These are phyloP conservation scores for Tauraco hartlaubi DNA, from an alignment of 2,797 vertebrate species.

Conservation along the genomic window DNA sequence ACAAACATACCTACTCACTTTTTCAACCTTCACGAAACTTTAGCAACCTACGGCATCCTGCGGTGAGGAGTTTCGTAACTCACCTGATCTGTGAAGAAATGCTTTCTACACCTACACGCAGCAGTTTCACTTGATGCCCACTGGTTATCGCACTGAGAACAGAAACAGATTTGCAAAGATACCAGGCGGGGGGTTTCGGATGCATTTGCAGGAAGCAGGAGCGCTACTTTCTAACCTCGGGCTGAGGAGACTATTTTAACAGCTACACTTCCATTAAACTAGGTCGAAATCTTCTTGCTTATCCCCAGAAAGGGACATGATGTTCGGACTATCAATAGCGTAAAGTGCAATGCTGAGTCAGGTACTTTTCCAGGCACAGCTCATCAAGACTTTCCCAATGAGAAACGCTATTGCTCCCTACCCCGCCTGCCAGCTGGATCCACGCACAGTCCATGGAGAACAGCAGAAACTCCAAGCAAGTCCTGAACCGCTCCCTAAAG, in stretches of 20 bases:
- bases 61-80: neutral
- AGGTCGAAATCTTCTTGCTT: constrained; percentile 47
- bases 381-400: neutral
- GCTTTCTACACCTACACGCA: neutral
- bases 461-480: neutral
- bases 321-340: neutral
- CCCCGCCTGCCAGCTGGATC: neutral
- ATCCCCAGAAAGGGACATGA: constrained; percentile 32
- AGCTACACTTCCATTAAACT: neutral
- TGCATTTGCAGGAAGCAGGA: neutral
- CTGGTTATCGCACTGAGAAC: neutral
- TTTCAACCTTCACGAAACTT: neutral
- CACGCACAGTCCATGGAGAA: neutral
- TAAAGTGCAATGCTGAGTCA: neutral
- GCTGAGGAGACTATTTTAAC: neutral
- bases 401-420: neutral
- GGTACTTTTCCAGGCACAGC: neutral
- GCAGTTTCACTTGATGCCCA: neutral
- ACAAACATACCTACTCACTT: neutral
- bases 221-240: neutral
- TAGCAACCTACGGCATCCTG: neutral
- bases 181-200: neutral
- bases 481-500: neutral
- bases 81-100: neutral
- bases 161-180: neutral